Evolutionary conservation across 2,113 vertebrate species (phyloP).

Genomic region (Melanerpes formicivorus): DNA sequence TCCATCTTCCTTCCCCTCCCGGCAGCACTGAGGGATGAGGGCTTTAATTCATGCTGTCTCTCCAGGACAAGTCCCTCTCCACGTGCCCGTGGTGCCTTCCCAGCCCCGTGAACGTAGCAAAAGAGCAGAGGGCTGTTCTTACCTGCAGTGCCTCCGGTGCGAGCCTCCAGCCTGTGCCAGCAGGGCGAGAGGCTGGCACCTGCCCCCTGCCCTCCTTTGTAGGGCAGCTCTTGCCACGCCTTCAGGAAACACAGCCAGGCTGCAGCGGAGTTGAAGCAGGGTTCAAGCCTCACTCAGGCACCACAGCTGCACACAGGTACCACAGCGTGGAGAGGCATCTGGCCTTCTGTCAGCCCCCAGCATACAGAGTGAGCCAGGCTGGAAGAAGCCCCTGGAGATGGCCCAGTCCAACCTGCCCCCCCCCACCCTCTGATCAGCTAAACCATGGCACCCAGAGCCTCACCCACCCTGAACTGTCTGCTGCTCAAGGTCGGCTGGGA

Average conservation of each 20-base stretch:
- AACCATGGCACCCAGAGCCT: no score
- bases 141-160: neutral
- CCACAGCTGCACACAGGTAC: neutral
- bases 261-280: neutral
- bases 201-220: neutral
- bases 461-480: neutral
- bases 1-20: slow-evolving; percentile 1
- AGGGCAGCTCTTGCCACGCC: slow-evolving; percentile 4
- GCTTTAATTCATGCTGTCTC: neutral
- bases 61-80: neutral
- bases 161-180: neutral
- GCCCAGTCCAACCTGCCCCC: no score
- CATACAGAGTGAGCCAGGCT: no score
- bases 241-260: slow-evolving; percentile 41
- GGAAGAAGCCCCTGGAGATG: no score
- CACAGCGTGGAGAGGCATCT: rapidly evolving
- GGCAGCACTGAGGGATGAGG: neutral
- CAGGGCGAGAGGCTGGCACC: neutral
- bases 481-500: rapidly evolving
- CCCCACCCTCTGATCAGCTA: no score
- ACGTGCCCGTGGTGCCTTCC: neutral
- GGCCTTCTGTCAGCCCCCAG: neutral
- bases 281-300: neutral
- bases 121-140: slow-evolving; percentile 14
- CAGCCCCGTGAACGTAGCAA: neutral